phyloP scores from a whole-genome alignment of 2,888 invertebrate species.

The Spatulosminthurus flaviceps region DNA sequence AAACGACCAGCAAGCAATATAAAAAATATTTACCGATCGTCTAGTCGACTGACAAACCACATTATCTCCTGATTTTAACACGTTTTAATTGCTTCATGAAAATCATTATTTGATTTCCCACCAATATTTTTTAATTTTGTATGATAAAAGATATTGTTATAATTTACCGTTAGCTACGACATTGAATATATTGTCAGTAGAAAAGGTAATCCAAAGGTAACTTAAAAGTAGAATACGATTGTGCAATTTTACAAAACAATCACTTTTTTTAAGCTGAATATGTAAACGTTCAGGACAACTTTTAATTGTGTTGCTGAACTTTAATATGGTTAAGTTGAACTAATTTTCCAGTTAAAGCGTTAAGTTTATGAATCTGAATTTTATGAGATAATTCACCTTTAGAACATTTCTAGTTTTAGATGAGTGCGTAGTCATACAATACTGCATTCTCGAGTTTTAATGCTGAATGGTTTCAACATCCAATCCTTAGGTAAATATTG shows the following conservation, averaged over 20 bases:
- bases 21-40: slow-evolving; percentile 25
- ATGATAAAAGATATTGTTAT: neutral
- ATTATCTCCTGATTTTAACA: slow-evolving; percentile 21
- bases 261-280: neutral
- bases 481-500: too few relatives aligned
- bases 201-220: neutral
- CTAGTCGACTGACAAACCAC: slow-evolving; percentile 30
- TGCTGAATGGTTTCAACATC: too few relatives aligned
- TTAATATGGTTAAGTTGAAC: too few relatives aligned
- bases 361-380: too few relatives aligned
- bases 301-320: too few relatives aligned
- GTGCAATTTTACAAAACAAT: neutral
- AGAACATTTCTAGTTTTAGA: too few relatives aligned
- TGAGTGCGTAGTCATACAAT: too few relatives aligned
- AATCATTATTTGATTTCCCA: neutral
- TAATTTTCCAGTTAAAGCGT: too few relatives aligned
- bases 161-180: neutral
- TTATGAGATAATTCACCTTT: too few relatives aligned
- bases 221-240: neutral
- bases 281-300: neutral
- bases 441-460: too few relatives aligned
- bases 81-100: neutral
- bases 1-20: neutral
- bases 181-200: neutral
- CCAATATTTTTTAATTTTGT: slow-evolving; percentile 7